Evolutionary conservation across 1,140 invertebrate species (phyloP), one percentile per base, ranked within the genome.

Genomic region (Drosophila navojoa): DNA sequence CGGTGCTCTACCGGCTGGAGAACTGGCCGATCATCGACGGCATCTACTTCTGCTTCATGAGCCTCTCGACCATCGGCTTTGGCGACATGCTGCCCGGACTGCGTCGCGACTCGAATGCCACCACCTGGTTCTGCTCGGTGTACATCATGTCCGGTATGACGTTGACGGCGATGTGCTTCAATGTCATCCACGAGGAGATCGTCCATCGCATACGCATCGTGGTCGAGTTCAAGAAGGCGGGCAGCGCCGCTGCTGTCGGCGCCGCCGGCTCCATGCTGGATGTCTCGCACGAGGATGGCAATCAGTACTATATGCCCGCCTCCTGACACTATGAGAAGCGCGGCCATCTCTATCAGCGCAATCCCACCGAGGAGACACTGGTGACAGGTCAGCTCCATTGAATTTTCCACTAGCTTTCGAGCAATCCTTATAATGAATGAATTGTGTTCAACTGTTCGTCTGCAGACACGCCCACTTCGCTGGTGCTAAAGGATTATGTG

Each of bases 161-260:
- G 0, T 93, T 99, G 38, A 98, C 98, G n/a, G 97, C 98, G 29
- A 99, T 99, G 97, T 99, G 98, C 79, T 99, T 99, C 93, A 98
- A 98, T 91, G 96, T 99, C 35, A 96, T 99, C 59, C 98, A 99
- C 92, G 98, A 99, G 90, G 97, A 99, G 92, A 96, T 97, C 53
- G 95, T 96, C 11, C 96, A 96, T 92, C 94, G 95, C 63, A 92
- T 96, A n/a, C 94, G 94, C 76, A 95, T 96, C 77, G 93, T 94
- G 27, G 91, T 92, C 29, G 93, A 94, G 72, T 90, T 90, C 42
- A 92, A 92, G 58, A 91, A 80, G 91, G 92, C 75, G 93, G 93
- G 54, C 54, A 4, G 16, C 0, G 32, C 32, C 32, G 63, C 32
- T 0, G 63, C 42, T 6, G 15, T 32, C 5, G 57, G 40, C 25